Base-by-base conservation (phyloP, 23 tunicate genomes). In the Clavelina lepadiformis region DNA sequence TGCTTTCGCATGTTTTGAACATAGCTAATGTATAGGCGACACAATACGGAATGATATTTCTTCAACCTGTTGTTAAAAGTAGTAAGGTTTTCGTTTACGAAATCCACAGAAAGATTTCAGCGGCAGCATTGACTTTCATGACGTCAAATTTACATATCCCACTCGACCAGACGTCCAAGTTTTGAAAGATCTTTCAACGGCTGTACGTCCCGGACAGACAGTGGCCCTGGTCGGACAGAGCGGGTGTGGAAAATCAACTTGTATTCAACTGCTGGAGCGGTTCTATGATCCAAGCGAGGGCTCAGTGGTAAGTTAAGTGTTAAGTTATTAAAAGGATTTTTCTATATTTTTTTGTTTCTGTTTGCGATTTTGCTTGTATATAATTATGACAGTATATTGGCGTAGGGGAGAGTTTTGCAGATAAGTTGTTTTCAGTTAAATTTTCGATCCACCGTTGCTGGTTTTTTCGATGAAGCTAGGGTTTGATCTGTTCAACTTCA, bases 241-340 rank as follows among this genome's bases (percentile, higher is more conserved):
- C 53, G 98, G 98, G 15, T 82, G 92, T 46, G 98, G 98, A 63
- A 91, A 91, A 52, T 91, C 98, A 28, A 91, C 98, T 38, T 82
- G 91, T 31, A 67, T 91, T 35, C 98, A 91, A 45, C 78, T 91
- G 23, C 75, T 91, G 51, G 91, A 91, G 62, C 32, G 98, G 49
- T 91, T 91, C 56, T 91, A 91, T 52, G 98, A 91, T 59, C 86
- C 86, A 3, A 63, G 66, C 1, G 98, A 83, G 51, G 98, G 98
- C 38, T 23, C 50, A 22, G 96, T 87, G 77, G 96, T 87, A 73
- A 51, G 95, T 66, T 7, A 6, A 54, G 60, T 54, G 8, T 13
- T 7, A 21, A 13, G 21, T 7, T 54, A 18, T 54, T 7, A 54
- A 54, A n/a, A n/a, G n/a, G n/a, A n/a, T n/a, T n/a, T n/a, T n/a